phyloP scores from a whole-genome alignment of 1,140 invertebrate species.

The Halesus radiatus region DNA sequence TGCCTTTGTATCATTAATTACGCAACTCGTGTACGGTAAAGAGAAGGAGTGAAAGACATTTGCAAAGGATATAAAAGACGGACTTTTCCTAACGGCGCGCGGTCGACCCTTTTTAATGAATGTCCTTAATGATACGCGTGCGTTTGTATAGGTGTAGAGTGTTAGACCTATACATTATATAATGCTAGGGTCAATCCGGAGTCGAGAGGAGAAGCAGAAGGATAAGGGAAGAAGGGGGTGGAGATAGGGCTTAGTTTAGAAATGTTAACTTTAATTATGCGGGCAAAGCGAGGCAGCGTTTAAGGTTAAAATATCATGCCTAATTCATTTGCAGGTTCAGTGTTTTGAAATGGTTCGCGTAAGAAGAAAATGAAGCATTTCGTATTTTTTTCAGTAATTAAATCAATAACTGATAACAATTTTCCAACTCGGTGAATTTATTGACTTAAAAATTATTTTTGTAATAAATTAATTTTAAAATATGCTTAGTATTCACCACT shows the following conservation, averaged over 20 bases:
- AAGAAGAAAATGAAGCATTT: too few species aligned
- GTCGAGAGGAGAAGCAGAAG: neutral
- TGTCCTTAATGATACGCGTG: slow-evolving; percentile 57
- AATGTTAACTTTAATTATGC: slow-evolving; percentile 35
- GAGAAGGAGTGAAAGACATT: slow-evolving; percentile 56
- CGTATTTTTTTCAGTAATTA: too few species aligned
- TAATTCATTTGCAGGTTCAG: neutral
- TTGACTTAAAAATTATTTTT: too few species aligned
- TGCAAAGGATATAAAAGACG: slow-evolving; percentile 59
- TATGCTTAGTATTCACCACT: too few species aligned
- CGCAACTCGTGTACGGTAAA: slow-evolving; percentile 53
- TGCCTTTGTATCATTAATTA: slow-evolving; percentile 58
- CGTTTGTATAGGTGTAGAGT: slow-evolving; percentile 27
- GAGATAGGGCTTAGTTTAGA: slow-evolving; percentile 27
- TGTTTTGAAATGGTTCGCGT: too few species aligned
- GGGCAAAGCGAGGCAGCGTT: neutral
- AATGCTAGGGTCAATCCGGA: slow-evolving; percentile 53
- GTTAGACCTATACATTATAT: slow-evolving; percentile 44
- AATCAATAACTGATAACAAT: too few species aligned
- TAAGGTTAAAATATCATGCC: neutral
- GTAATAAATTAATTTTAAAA: too few species aligned
- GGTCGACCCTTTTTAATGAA: slow-evolving; percentile 58
- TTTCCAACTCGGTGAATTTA: too few species aligned
- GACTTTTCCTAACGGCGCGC: slow-evolving; percentile 56
- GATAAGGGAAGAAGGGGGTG: neutral